Base-by-base conservation (phyloP, 2,888 invertebrate species). In the Cephus pygmeus region DNA sequence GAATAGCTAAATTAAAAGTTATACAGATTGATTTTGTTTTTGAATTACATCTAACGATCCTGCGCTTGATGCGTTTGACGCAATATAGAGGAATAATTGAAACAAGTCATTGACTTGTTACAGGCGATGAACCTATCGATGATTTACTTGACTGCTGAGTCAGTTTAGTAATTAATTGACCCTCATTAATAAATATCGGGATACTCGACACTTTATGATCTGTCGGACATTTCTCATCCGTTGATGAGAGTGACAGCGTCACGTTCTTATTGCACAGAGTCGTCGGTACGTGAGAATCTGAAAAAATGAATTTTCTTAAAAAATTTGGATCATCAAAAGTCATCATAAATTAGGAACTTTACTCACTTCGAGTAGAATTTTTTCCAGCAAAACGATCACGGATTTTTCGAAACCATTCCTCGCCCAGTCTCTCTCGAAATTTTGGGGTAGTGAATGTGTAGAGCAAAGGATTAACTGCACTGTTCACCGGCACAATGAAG, bases 381-480 rank as follows among this genome's bases (percentile, higher is more conserved):
- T 81, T 86, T 36, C 86, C 83, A 1, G 86, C 82, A 31, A 87
- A 79, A 75, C 84, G 85, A 71, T 80, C 84, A 1, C 85, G 83
- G 75, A 89, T 79, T 79, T 84, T 85, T 4, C 85, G 82, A 34
- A 88, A 83, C 86, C 89, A 91, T 11, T 86, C 86, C 68, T 88
- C 87, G 76, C 80, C 87, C n/a, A 94, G 87, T 82, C 93, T 92
- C 84, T 93, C 93, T 15, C 94, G 92, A 88, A 94, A 95, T 86
- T 94, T 94, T 1, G 94, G 93, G 4, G 95, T 95, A 0, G 95
- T 94, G 83, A 95, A 94, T 30, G 95, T 95, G 85, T 95, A 95
- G 12, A 95, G 90, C 33, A 94, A 87, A 0, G 95, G 95, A 90
- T 95, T 95, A 0, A 95, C 91, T 0, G 95, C 94, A 1, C 94